These are phyloP conservation scores for Ariolimax columbianus DNA, from an alignment of 2,888 invertebrate genomes.

Conservation along the genomic window DNA sequence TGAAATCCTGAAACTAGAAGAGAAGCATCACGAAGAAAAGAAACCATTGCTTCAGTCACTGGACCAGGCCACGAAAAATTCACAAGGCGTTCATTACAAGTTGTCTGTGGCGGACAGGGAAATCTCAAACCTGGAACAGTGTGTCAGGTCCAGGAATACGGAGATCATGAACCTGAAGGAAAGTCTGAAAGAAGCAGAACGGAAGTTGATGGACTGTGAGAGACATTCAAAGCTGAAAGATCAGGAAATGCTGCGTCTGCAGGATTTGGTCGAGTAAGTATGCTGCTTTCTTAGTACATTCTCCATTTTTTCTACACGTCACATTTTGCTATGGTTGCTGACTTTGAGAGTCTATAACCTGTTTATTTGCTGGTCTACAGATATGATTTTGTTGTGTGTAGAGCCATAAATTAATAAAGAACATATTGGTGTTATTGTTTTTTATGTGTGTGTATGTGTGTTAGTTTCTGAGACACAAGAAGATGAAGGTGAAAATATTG, in stretches of 20 bases:
- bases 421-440: too few relatives aligned
- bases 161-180: slow-evolving; percentile 41
- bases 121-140: slow-evolving; percentile 45
- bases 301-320: too few relatives aligned
- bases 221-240: slow-evolving; percentile 25
- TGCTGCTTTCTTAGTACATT: background rate
- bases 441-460: too few relatives aligned
- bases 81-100: slow-evolving; percentile 48
- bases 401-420: too few relatives aligned
- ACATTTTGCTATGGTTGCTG: too few relatives aligned
- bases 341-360: too few relatives aligned
- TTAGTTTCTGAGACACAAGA: too few relatives aligned
- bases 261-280: slow-evolving; percentile 49
- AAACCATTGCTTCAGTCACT: slow-evolving; percentile 36
- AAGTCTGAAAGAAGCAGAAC: slow-evolving; percentile 6
- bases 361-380: too few relatives aligned
- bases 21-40: slow-evolving; percentile 45
- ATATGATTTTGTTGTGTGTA: too few relatives aligned
- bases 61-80: slow-evolving; percentile 46
- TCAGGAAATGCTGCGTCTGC: slow-evolving; percentile 39
- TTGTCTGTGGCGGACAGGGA: slow-evolving; percentile 48
- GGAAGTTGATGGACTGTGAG: slow-evolving; percentile 21
- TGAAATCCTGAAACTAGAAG: slow-evolving; percentile 44
- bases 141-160: slow-evolving; percentile 36
- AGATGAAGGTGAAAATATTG: too few relatives aligned